Percentiles rank a stretch among this genome's conserved stretches.
These are phyloP conservation scores for Drosophila santomea DNA, from an alignment of 1,140 invertebrate species.

Conservation along the genomic window DNA sequence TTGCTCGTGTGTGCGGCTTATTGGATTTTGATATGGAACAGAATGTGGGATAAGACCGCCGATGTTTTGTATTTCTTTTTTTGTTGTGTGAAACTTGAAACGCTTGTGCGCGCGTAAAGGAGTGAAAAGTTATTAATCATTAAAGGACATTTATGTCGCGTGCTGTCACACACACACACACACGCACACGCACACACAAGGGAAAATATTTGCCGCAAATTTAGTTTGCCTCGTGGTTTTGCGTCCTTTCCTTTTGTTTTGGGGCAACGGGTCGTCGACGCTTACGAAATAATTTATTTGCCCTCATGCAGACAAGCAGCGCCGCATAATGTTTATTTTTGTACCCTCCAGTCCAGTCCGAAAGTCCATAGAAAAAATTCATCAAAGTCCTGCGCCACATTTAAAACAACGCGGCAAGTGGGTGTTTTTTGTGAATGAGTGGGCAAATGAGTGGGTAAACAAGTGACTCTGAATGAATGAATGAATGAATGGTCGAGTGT, in stretches of 20 bases:
- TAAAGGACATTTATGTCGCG: constrained; percentile 76
- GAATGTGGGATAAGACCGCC: constrained; percentile 2
- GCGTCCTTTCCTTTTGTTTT: constrained; percentile 5
- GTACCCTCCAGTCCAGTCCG: background rate
- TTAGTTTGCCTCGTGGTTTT: constrained; percentile 59
- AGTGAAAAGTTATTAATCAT: constrained; percentile 81
- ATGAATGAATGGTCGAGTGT: constrained; percentile 8
- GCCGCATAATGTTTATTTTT: constrained; percentile 56
- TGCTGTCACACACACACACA: constrained; percentile 54
- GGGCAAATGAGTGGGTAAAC: background rate
- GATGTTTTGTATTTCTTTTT: constrained; percentile 16
- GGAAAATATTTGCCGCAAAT: constrained; percentile 56
- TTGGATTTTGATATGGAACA: constrained; percentile 57
- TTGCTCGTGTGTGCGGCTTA: constrained; percentile 45
- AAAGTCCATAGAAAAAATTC: constrained; percentile 5
- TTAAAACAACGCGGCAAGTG: constrained; percentile 20
- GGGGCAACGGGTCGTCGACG: constrained; percentile 10
- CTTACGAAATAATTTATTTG: constrained; percentile 57
- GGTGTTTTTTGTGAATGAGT: constrained; percentile 7
- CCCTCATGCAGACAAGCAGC: constrained; percentile 53
- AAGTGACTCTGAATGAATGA: background rate
- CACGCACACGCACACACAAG: constrained; percentile 1
- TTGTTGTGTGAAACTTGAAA: constrained; percentile 71
- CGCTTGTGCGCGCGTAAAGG: constrained; percentile 63
- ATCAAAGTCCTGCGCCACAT: constrained; percentile 25